Percentiles rank a stretch among this genome's conserved stretches.
Conservation (phyloP, 1,140 invertebrate genomes). For the Neodiprion virginianus region DNA sequence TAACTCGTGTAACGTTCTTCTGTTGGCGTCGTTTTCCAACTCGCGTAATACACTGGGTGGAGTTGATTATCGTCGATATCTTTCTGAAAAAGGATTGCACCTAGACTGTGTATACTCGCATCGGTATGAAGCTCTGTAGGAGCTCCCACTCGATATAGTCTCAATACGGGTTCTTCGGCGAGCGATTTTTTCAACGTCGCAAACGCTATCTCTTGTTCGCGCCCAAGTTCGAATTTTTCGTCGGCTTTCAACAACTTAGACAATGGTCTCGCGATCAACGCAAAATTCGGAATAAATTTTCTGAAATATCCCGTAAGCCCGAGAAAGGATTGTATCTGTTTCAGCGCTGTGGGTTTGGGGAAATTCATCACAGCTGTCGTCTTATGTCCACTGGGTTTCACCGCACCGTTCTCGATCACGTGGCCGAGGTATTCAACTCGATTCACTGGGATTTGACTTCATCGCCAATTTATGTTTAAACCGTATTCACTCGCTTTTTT, state of each 20-base stretch:
- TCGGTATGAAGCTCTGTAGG: conserved; percentile 52
- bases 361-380: conserved; percentile 17
- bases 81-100: conserved; percentile 39
- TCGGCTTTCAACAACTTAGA: conserved; percentile 23
- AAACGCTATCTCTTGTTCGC: conserved; percentile 25
- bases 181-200: conserved; percentile 25
- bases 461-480: conserved; percentile 28
- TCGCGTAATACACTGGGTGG: conserved; percentile 30
- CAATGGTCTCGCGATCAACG: conserved; percentile 14
- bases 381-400: conserved; percentile 15
- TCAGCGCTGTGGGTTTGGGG: conserved; percentile 14
- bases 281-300: conserved; percentile 21
- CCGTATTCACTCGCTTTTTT: conserved; percentile 12
- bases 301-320: conserved; percentile 25
- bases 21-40: conserved; percentile 25
- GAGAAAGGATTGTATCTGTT: conserved; percentile 23
- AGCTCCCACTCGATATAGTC: conserved; percentile 39
- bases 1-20: conserved; percentile 45
- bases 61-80: conserved; percentile 17
- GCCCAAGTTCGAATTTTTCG: conserved; percentile 21
- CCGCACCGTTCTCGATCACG: conserved; percentile 18
- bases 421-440: conserved; percentile 21
- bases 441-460: conserved; percentile 29
- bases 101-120: conserved; percentile 30
- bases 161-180: conserved; percentile 42